Evolutionary conservation across 2,113 vertebrate genomes (phyloP).

Genomic region (Ariopsis seemanni): DNA sequence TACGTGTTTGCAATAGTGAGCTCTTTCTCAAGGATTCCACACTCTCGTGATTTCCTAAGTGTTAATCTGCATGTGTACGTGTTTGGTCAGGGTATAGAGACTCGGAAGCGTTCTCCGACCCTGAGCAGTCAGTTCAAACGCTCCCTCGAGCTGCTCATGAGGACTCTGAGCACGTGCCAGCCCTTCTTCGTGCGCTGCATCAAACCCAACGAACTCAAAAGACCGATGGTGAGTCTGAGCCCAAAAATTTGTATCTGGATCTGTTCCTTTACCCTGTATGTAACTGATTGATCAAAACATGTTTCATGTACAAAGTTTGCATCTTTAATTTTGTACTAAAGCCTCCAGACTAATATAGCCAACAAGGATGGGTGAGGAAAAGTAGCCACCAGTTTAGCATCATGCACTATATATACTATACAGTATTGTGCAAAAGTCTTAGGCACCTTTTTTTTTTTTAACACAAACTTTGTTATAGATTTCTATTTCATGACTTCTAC

Average conservation of each 20-base stretch:
- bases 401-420: background rate
- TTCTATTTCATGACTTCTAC: too few relatives aligned
- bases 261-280: background rate
- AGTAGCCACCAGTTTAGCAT: background rate
- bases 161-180: constrained; percentile 91
- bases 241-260: background rate
- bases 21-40: background rate
- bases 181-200: constrained; percentile 98
- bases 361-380: background rate
- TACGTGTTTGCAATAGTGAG: background rate
- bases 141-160: constrained; percentile 98
- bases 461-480: too few relatives aligned
- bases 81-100: constrained; percentile 85
- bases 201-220: constrained; percentile 98
- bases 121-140: constrained; percentile 99
- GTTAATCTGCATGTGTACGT: background rate
- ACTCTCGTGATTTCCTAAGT: background rate
- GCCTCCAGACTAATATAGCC: background rate
- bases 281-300: background rate
- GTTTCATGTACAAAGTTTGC: background rate
- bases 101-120: constrained; percentile 97
- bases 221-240: constrained; percentile 86
- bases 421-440: background rate
- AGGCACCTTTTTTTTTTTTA: too few relatives aligned
- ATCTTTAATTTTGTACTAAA: background rate